Base-by-base conservation (phyloP, 2,888 invertebrate species). In the Agriopis aurantiaria region DNA sequence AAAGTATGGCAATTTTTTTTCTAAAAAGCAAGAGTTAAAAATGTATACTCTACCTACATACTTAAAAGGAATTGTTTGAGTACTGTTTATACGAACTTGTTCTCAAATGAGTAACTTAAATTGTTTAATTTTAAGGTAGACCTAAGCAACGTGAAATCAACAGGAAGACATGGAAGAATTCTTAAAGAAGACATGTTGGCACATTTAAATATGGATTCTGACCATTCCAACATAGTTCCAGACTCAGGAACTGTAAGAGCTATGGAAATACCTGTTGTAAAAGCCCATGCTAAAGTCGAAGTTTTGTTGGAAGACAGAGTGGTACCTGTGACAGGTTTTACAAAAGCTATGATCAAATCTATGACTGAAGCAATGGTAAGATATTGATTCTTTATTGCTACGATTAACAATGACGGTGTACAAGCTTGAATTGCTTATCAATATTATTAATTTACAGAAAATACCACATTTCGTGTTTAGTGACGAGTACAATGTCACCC, bases 401-500 rank as follows among this genome's bases (percentile, higher is more conserved):
- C n/a, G 11, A 52, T 52, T 23, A 52, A 23, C 52, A 52, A 55
- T 10, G 8, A 40, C n/a, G 40, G 0, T 52, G 11, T 11, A 11
- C 12, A 45, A 45, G 11, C 33, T 33, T 33, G 12, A 10, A 33
- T 52, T 7, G 45, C 6, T 57, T 6, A 11, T 0, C 2, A 17
- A 10, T 14, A 2, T 43, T 51, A 11, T 52, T 43, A 12, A 33
- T 73, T 81, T 77, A 8, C 92, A 97, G 97, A 96, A 96, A 95
- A 98, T 98, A 77, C 99, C 99, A 0, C 99, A 99, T 85, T 99
- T 99, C 85, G 97, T 97, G 5, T 99, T 98, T 86, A 96, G 97
- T 83, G 99, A 99, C 84, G 99, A 99, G 93, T 96, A 99, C 70
- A 96, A 97, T 82, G 95, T 99, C 76, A 96, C 97, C 0, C 95